A percentile compares a stretch with the other conserved stretches of the same genome.
Conservation (phyloP, 2,797 vertebrate genomes). For the Coccyzus lansbergi region DNA sequence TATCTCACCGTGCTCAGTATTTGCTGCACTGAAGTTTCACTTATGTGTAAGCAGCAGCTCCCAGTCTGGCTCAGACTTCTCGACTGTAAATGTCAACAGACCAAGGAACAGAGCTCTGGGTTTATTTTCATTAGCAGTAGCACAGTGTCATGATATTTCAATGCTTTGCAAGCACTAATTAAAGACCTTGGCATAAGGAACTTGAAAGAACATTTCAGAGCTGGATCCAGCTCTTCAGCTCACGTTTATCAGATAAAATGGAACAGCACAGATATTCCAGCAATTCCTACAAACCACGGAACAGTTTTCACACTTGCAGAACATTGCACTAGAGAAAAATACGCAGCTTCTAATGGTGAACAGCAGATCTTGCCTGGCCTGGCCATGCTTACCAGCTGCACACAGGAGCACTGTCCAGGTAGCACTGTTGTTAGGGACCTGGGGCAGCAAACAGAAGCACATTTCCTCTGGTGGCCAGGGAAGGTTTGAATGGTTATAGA, state of each 20-base stretch:
- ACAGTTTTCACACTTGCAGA: neutral
- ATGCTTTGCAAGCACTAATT: neutral
- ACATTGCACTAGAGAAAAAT: neutral
- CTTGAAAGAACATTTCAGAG: neutral
- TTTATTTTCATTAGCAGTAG: constrained; percentile 48
- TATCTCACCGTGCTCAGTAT: neutral
- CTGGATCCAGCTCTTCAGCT: neutral
- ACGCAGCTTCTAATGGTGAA: neutral
- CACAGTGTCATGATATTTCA: neutral
- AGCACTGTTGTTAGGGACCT: fast-evolving
- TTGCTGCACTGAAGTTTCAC: neutral
- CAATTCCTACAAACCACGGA: neutral
- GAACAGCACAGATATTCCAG: neutral
- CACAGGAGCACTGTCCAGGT: fast-evolving
- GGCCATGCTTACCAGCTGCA: neutral
- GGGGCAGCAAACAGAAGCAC: neutral
- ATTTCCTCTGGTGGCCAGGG: neutral
- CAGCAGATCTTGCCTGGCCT: neutral
- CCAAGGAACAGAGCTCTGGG: neutral
- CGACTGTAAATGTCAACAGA: neutral
- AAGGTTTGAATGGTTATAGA: fast-evolving
- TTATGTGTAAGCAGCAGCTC: neutral
- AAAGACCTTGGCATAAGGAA: neutral
- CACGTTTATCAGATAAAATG: neutral
- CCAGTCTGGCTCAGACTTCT: neutral